Conservation (phyloP, 1,140 invertebrate genomes). For the Orussus abietinus region DNA sequence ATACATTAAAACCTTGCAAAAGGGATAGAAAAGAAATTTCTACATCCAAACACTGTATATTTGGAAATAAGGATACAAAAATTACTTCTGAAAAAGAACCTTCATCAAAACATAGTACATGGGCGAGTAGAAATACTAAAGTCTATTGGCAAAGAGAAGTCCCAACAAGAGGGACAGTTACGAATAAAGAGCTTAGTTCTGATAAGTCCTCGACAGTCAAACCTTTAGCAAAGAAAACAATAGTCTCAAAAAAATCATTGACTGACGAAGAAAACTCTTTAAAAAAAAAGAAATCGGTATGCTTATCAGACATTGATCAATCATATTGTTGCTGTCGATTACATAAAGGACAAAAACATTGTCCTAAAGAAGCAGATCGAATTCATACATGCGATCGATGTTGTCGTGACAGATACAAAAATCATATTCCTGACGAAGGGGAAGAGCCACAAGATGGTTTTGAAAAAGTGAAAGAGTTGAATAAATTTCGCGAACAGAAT, state of each 20-base stretch:
- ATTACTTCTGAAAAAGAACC: too few relatives aligned
- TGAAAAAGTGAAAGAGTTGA: slow-evolving; percentile 20
- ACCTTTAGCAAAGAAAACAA: too few relatives aligned
- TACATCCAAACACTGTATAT: too few relatives aligned
- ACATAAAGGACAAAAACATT: background rate
- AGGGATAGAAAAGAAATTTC: too few relatives aligned
- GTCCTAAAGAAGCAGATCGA: background rate
- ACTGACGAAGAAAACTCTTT: too few relatives aligned
- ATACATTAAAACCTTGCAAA: background rate
- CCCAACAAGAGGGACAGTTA: background rate
- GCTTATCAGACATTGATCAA: background rate
- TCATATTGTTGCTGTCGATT: background rate
- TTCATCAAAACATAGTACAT: too few relatives aligned
- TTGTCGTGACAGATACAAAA: background rate
- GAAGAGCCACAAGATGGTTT: background rate
- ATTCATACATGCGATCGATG: background rate
- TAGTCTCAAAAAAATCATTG: too few relatives aligned
- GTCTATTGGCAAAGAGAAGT: too few relatives aligned
- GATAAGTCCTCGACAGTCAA: too few relatives aligned
- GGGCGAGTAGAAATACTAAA: too few relatives aligned
- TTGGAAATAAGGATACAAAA: too few relatives aligned
- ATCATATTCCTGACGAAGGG: background rate
- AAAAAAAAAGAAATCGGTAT: background rate
- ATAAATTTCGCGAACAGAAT: slow-evolving; percentile 39
- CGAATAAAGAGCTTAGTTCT: too few relatives aligned